Evolutionary conservation across 2,113 vertebrate genomes (phyloP).

Genomic region (Chauna torquata): DNA sequence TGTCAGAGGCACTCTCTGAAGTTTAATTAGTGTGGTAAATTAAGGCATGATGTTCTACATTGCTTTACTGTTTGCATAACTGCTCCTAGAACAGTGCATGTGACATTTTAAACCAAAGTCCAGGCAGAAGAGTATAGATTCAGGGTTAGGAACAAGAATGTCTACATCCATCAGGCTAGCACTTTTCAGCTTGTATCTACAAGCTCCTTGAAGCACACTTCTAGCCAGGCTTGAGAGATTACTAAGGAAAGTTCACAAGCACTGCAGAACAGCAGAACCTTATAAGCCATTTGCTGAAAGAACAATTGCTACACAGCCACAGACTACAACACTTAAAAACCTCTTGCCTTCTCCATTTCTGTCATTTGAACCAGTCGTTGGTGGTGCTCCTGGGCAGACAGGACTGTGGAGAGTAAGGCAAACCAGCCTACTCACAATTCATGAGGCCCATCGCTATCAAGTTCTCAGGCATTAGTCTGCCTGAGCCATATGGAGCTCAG

Average conservation of each 20-base stretch:
- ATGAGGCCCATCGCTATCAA: neutral
- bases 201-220: neutral
- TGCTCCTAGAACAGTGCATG: neutral
- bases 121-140: neutral
- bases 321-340: neutral
- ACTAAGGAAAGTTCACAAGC: neutral
- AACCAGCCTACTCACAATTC: neutral
- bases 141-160: neutral
- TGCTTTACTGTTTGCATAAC: conserved; percentile 25
- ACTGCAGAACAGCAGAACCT: neutral
- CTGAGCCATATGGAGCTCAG: neutral
- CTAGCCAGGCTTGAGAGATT: neutral
- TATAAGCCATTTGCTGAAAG: neutral
- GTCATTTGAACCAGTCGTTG: neutral
- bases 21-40: conserved; percentile 37
- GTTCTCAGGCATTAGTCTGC: neutral
- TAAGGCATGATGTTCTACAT: neutral
- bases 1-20: neutral
- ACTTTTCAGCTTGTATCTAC: neutral
- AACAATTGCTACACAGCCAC: neutral
- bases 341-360: neutral
- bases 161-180: neutral
- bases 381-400: neutral
- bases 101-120: neutral
- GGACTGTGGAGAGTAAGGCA: neutral